Base-by-base conservation (phyloP, 2,797 vertebrate species). In the Anguilla pacifica region DNA sequence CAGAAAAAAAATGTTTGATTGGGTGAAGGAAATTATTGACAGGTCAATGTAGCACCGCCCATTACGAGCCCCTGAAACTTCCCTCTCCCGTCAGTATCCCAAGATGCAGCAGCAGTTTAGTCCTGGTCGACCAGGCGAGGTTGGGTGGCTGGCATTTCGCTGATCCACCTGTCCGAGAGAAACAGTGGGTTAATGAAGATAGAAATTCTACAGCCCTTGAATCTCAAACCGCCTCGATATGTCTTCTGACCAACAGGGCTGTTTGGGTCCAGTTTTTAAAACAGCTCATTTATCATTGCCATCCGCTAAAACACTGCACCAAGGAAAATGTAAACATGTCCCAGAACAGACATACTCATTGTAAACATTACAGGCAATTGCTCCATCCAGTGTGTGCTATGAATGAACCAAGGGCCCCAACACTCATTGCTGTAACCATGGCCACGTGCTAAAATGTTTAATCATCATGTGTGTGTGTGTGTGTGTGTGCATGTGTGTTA, bases 141-240 rank as follows among this genome's bases (percentile, higher is more conserved):
- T 15, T 92, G 91, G 61, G 91, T 91, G 67, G 85, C 49, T 6
- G 91, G 92, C 92, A 93, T 89, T 83, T 93, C 91, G 55, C 91
- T 93, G 72, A 93, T 88, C 92, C 92, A 93, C 87, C 93, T 93
- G 84, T 89, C 53, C 85, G 11, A 85, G 57, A 89, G 64, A 88
- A 15, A 82, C 15, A 57, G 25, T 6, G 4, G 79, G 46, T 43
- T 82, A 82, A 51, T 51, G 46, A 51, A 79, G 46, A 82, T 19
- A 6, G 7, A 81, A 22, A 81, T 49, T 81, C 43, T 43, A 49
- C 77, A 81, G 15, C 22, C 46, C 19, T 25, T 25, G 25, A 82
- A 82, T 10, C 46, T 82, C 17, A 25, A 19, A 43, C 13, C 11
- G 39, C 31, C 72, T 22, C 1, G 31, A 74, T 15, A 6, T 39